Percentiles rank a stretch among this genome's conserved stretches.
Conservation (phyloP, 2,888 invertebrate species). For the Melanargia galathea region DNA sequence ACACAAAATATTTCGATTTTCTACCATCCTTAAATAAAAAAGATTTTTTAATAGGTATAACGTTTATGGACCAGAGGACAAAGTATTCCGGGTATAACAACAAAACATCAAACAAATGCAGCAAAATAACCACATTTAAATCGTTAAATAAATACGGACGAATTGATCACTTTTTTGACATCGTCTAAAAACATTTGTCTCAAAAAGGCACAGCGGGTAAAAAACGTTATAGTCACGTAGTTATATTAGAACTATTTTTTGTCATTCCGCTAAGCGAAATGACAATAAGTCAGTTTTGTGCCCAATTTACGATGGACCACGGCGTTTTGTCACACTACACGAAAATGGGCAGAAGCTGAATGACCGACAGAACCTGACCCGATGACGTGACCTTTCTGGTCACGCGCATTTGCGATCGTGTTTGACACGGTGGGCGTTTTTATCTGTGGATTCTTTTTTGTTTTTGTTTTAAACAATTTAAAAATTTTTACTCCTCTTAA, state of each 20-base stretch:
- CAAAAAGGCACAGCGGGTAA: slow-evolving; percentile 1
- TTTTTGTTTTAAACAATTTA: not conserved
- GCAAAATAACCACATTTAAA: not conserved
- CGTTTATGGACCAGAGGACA: too few relatives aligned
- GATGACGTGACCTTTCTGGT: slow-evolving; percentile 57
- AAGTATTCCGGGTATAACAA: too few relatives aligned
- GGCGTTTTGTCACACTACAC: slow-evolving; percentile 39
- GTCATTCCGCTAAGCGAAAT: slow-evolving; percentile 19
- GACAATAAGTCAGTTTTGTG: slow-evolving; percentile 12
- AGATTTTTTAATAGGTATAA: too few relatives aligned
- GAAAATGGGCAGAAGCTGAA: slow-evolving; percentile 35
- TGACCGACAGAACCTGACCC: slow-evolving; percentile 33
- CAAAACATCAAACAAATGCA: too few relatives aligned
- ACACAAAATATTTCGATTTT: not conserved
- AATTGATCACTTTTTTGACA: not conserved
- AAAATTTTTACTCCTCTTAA: not conserved
- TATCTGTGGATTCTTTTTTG: slow-evolving; percentile 3
- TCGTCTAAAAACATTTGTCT: not conserved
- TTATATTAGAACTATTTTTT: slow-evolving; percentile 8
- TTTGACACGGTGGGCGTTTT: slow-evolving; percentile 25
- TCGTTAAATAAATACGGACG: not conserved
- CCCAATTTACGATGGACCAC: slow-evolving; percentile 46
- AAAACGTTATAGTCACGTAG: slow-evolving; percentile 19
- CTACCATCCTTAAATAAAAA: too few relatives aligned
- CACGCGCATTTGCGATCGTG: slow-evolving; percentile 46